Base-by-base conservation (phyloP, 2,113 vertebrate species). In the Brienomyrus brachyistius region DNA sequence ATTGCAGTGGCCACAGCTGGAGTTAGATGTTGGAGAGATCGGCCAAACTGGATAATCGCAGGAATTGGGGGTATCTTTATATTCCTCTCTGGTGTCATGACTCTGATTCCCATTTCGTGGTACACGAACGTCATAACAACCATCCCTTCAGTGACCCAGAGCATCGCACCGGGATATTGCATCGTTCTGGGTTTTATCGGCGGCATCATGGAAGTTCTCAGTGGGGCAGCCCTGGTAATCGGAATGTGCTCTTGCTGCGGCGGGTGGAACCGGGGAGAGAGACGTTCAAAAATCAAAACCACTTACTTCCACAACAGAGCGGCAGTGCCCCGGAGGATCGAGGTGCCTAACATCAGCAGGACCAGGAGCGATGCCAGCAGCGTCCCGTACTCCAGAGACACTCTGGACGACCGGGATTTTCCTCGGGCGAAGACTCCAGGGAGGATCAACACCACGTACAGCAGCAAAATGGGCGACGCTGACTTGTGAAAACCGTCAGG, bases 121-220 rank as follows among this genome's bases (percentile, higher is more conserved):
- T 99, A 99, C 93, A 98, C 94, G 0, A 83, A 97, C 45, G 84
- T 93, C 8, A n/a, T 97, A 15, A 1, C 2, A 0, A 40, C 94
- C 0, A 88, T 97, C 52, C 0, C 87, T 1, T 0, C 91, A 0
- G 66, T 50, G 5, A 91, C 91, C n/a, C 4, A 11, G 7, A 88
- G 27, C 0, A 87, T 96, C 86, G 47, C 2, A 0, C 97, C 95
- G 0, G 96, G 97, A 19, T 99, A 98, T 93, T 96, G 96, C 93
- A 95, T 98, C 91, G 92, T 99, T n/a, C 93, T 99, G 86, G 97
- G 97, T 90, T 99, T 96, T 94, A 94, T 99, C 86, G 98, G 97
- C 35, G 97, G 97, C 82, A 93, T 99, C 84, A 96, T 98, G 91
- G 96, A 99, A 52, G 0, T 98, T 8, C 95, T 98, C 0, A 97